phyloP scores from a whole-genome alignment of 2,113 vertebrate genomes.

The Chaetura pelagica region DNA sequence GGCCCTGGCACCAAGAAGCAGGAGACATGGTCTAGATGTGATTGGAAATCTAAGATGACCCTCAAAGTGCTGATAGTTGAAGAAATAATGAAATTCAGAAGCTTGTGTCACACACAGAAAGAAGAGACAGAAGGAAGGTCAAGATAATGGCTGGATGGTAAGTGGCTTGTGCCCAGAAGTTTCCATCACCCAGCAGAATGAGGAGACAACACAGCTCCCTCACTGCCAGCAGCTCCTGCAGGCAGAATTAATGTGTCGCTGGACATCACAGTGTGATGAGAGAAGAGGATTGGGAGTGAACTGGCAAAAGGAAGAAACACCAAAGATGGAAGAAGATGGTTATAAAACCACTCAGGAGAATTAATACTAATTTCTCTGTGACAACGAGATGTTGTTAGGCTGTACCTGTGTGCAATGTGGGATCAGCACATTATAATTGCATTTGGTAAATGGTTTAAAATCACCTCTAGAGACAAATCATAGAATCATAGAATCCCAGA shows the following conservation, averaged over 20 bases:
- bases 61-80: background rate
- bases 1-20: background rate
- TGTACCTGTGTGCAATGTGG: background rate
- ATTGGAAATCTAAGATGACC: background rate
- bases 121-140: background rate
- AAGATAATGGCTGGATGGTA: background rate
- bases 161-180: background rate
- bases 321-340: background rate
- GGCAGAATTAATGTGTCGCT: background rate
- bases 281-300: background rate
- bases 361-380: background rate
- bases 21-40: background rate
- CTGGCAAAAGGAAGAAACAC: background rate
- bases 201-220: background rate
- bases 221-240: background rate
- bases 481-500: too few relatives aligned
- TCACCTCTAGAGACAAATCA: background rate
- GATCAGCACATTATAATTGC: background rate
- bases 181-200: background rate
- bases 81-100: background rate
- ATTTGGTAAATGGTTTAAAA: background rate
- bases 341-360: background rate
- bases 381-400: background rate
- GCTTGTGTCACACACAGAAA: background rate
- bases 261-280: background rate